phyloP scores from a whole-genome alignment of 2,888 invertebrate genomes.

The Oxycera nigricornis region DNA sequence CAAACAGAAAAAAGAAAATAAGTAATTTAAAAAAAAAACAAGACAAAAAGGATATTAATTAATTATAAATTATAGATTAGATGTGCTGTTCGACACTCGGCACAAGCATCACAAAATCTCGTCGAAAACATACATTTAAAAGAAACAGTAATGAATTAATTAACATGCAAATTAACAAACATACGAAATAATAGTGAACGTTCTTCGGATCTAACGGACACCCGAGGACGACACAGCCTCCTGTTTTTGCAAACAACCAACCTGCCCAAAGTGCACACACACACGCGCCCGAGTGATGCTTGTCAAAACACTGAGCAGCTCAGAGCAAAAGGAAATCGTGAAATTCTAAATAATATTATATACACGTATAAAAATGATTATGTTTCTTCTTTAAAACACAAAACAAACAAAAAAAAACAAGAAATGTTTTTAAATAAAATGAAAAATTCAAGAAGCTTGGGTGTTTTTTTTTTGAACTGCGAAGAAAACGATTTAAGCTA shows the following conservation, averaged over 20 bases:
- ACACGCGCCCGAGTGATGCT: slow-evolving; percentile 24
- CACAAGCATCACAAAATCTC: slow-evolving; percentile 31
- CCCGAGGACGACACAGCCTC: slow-evolving; percentile 9
- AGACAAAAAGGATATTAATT: slow-evolving; percentile 25
- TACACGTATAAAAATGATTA: slow-evolving; percentile 40
- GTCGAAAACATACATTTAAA: not conserved
- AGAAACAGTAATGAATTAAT: not conserved
- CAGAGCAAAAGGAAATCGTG: slow-evolving; percentile 38
- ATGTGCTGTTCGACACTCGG: slow-evolving; percentile 30
- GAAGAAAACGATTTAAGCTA: not conserved
- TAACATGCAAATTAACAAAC: not conserved
- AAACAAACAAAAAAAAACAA: slow-evolving; percentile 10
- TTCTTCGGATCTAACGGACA: not conserved
- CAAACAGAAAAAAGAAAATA: too few species aligned
- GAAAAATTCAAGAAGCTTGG: slow-evolving; percentile 17
- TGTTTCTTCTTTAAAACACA: slow-evolving; percentile 34
- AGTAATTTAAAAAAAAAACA: slow-evolving; percentile 28
- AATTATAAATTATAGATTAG: slow-evolving; percentile 32
- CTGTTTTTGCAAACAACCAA: not conserved
- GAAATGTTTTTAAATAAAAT: slow-evolving; percentile 40
- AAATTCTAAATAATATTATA: slow-evolving; percentile 41
- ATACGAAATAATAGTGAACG: not conserved
- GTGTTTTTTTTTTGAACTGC: not conserved
- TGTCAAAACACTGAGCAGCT: slow-evolving; percentile 32
- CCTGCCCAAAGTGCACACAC: slow-evolving; percentile 19